A percentile compares a stretch with the other conserved stretches of the same genome.
phyloP scores from a whole-genome alignment of 2,797 vertebrate genomes.

The Clamator glandarius region DNA sequence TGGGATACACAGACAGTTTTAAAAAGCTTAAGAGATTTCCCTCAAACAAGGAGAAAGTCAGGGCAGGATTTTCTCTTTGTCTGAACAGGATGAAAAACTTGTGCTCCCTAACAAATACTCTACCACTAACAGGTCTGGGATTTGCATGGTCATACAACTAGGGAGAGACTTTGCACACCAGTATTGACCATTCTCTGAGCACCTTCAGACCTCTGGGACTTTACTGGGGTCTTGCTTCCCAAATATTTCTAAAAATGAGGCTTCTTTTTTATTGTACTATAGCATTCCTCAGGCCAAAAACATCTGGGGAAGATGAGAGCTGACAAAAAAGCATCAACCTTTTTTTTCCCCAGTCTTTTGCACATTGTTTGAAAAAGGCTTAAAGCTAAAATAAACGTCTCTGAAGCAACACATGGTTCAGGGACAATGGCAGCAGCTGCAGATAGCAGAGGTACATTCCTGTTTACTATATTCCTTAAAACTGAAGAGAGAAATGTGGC shows the following conservation, averaged over 20 bases:
- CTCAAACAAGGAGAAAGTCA: neutral
- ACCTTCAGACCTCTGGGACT: neutral
- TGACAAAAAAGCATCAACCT: neutral
- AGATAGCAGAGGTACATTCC: slow-evolving; percentile 59
- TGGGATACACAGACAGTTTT: neutral
- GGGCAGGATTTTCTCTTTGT: neutral
- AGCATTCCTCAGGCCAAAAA: slow-evolving; percentile 7
- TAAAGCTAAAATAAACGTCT: slow-evolving; percentile 66
- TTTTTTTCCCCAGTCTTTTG: neutral
- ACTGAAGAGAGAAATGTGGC: slow-evolving; percentile 40
- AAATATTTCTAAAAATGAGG: slow-evolving; percentile 14
- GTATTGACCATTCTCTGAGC: neutral
- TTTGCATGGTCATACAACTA: neutral
- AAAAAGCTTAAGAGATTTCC: neutral
- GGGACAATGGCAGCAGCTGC: slow-evolving; percentile 66
- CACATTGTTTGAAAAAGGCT: slow-evolving; percentile 61
- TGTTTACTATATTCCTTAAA: slow-evolving; percentile 66
- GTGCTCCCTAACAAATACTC: fast-evolving
- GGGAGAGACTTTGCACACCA: neutral
- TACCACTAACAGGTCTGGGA: neutral
- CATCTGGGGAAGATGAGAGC: slow-evolving; percentile 10
- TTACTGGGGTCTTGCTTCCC: neutral
- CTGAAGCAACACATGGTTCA: neutral
- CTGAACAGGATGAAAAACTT: neutral
- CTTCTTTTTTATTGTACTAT: slow-evolving; percentile 11